These are phyloP conservation scores for Xanthia togata DNA, from an alignment of 2,888 invertebrate genomes.

Conservation along the genomic window DNA sequence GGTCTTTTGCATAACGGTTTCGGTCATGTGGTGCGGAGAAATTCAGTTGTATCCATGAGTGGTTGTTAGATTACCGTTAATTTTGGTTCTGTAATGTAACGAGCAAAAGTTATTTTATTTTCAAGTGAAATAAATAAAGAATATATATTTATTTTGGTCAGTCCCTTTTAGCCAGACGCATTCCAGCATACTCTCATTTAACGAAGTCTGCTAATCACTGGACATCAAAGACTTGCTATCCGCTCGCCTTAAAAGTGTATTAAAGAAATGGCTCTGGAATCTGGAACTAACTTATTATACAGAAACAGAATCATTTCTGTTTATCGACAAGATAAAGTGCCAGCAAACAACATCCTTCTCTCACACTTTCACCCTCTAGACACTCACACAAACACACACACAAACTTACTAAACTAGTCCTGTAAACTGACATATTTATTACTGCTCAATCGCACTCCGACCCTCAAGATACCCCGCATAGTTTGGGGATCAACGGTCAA, in stretches of 20 bases:
- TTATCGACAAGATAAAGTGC: too few relatives aligned
- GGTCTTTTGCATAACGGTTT: constrained; percentile 58
- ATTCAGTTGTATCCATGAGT: constrained; percentile 25
- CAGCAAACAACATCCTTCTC: too few relatives aligned
- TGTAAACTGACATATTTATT: too few relatives aligned
- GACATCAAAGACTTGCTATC: background rate
- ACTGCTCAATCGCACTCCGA: too few relatives aligned
- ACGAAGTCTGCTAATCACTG: background rate
- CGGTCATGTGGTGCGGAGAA: constrained; percentile 45
- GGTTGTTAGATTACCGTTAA: background rate
- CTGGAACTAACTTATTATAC: background rate
- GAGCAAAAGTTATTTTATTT: background rate
- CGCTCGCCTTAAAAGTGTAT: background rate
- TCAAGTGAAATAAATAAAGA: background rate
- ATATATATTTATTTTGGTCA: background rate
- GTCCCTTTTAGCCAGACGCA: background rate
- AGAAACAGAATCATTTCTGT: too few relatives aligned
- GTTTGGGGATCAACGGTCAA: too few relatives aligned
- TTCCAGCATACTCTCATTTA: background rate
- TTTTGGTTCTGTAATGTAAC: constrained; percentile 9
- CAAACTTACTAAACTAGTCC: too few relatives aligned
- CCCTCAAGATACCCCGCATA: too few relatives aligned
- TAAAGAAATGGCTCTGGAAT: too few relatives aligned
- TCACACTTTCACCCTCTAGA: too few relatives aligned
- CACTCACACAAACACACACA: too few relatives aligned